These are phyloP conservation scores for Strongylocentrotus purpuratus DNA, from an alignment of 35 echinoderm and acorn worm genomes.

Conservation along the genomic window DNA sequence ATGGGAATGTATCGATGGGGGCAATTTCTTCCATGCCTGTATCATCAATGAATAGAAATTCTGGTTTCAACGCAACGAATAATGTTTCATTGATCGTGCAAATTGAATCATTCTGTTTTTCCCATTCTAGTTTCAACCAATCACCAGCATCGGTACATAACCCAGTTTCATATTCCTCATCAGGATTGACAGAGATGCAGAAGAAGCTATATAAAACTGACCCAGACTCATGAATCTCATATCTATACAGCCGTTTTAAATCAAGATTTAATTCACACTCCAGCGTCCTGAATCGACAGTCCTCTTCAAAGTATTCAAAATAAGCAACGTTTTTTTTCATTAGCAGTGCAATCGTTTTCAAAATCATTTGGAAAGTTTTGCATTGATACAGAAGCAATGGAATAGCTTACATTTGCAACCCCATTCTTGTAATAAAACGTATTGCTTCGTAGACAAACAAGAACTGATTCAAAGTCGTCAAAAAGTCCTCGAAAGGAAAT, in stretches of 20 bases:
- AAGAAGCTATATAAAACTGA: constrained; percentile 1
- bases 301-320: background rate
- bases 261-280: background rate
- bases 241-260: background rate
- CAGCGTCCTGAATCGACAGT: background rate
- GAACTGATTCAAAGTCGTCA: background rate
- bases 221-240: background rate
- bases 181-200: background rate
- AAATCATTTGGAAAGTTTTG: background rate
- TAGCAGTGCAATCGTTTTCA: background rate
- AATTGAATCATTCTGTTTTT: background rate
- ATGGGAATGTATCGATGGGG: background rate
- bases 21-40: background rate
- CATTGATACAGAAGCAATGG: background rate
- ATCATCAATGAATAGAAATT: background rate
- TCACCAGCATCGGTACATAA: background rate
- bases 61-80: background rate
- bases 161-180: background rate
- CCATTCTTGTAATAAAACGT: background rate
- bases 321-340: background rate
- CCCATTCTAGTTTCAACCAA: background rate
- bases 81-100: background rate
- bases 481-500: background rate
- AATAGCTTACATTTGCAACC: background rate
- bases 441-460: background rate